Conservation (phyloP, 2,797 vertebrate genomes). For the Serranus cabrilla region DNA sequence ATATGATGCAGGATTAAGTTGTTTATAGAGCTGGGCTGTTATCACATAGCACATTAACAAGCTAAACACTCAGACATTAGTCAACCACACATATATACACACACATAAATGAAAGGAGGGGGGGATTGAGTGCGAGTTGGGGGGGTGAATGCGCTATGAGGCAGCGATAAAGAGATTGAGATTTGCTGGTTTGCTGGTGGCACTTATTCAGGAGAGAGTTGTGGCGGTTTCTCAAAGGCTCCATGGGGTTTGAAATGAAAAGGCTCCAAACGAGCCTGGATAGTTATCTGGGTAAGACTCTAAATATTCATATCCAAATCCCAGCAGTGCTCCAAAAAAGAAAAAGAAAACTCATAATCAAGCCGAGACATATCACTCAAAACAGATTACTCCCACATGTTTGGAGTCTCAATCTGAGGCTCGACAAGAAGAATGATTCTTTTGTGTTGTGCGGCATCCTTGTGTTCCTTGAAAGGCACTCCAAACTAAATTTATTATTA, state of each 20-base stretch:
- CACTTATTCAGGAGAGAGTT: slow-evolving; percentile 67
- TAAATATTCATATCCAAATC: slow-evolving; percentile 73
- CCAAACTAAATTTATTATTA: slow-evolving; percentile 27
- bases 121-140: slow-evolving; percentile 1
- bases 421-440: slow-evolving; percentile 35
- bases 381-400: slow-evolving; percentile 70
- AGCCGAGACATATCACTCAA: slow-evolving; percentile 68
- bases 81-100: slow-evolving; percentile 39
- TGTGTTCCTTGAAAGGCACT: slow-evolving; percentile 54
- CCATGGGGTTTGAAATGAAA: slow-evolving; percentile 69
- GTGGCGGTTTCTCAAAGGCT: slow-evolving; percentile 60
- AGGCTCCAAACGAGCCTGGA: slow-evolving; percentile 65
- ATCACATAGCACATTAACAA: slow-evolving; percentile 64
- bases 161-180: slow-evolving; percentile 56
- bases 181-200: slow-evolving; percentile 65
- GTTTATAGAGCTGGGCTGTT: slow-evolving; percentile 64
- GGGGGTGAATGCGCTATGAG: slow-evolving; percentile 37
- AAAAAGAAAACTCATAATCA: slow-evolving; percentile 69
- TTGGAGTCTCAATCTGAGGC: slow-evolving; percentile 45
- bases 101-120: not conserved
- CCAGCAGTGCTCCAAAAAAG: slow-evolving; percentile 65
- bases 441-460: slow-evolving; percentile 30
- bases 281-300: slow-evolving; percentile 71
- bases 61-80: slow-evolving; percentile 56
- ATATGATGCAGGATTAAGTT: slow-evolving; percentile 69